Base-by-base conservation (phyloP, 2,797 vertebrate genomes). In the Erithacus rubecula region DNA sequence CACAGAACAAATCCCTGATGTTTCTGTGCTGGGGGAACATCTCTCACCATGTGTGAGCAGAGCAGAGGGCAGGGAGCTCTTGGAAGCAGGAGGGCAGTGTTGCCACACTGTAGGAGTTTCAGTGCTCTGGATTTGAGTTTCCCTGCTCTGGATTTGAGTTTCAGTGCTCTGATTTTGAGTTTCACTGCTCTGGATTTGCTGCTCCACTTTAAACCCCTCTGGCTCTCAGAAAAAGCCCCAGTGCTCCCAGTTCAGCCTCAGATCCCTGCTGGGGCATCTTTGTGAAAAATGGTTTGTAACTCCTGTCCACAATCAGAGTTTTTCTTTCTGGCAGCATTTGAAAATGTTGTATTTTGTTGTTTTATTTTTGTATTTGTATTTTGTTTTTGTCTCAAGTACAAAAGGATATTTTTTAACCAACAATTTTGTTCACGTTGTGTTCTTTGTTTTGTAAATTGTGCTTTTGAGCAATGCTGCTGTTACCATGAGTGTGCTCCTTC, bases 21-120 rank as follows among this genome's bases (percentile, higher is more conserved):
- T 30, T 68, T 79, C 1, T 4, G 37, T 3, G 36, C 19, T 9
- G 37, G 46, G 29, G 27, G 26, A 47, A 34, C n/a, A 16, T 1
- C 32, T 36, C 23, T 8, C 26, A 15, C 0, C 32, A 12, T 4
- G n/a, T 2, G 34, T 2, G 67, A 39, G 4, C 7, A 4, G 10
- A 78, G 91, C 15, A 22, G 26, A 87, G 63, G 55, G 55, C 47
- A 82, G 70, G n/a, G 70, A 62, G 67, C 12, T 4, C 15, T 69
- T 10, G 63, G 90, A 95, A 96, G 96, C 90, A 93, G 87, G 96
- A 96, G 93, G 96, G 96, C 96, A 96, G 95, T 96, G 90, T 96
- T 96, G 95, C 89, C 68, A 59, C 94, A 4, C 30, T 2, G 2
- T 15, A 55, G 0, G 44, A 89, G 21, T 72, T 29, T 46, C 39